phyloP scores from a whole-genome alignment of 2,888 invertebrate genomes.

The Eristalinus aeneus region DNA sequence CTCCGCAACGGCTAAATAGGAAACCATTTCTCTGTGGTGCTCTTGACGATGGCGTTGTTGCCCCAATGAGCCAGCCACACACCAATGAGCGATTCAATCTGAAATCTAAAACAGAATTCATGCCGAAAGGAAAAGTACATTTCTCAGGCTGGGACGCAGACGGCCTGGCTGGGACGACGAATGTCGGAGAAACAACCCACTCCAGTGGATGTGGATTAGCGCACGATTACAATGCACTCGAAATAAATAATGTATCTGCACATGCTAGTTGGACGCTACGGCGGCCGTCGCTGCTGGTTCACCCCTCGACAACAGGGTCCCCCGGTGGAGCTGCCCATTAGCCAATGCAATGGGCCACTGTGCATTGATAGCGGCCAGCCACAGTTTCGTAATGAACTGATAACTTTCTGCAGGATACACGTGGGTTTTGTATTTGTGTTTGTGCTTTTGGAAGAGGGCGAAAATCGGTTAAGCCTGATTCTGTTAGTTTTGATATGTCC shows the following conservation, averaged over 20 bases:
- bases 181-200: slow-evolving; percentile 23
- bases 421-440: no score
- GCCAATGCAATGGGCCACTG: not conserved
- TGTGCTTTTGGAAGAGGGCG: not conserved
- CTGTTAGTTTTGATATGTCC: no score
- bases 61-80: not conserved
- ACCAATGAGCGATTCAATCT: slow-evolving; percentile 39
- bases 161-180: not conserved
- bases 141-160: not conserved
- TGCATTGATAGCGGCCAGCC: not conserved
- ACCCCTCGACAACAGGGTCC: not conserved
- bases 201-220: slow-evolving; percentile 27
- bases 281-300: not conserved
- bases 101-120: slow-evolving; percentile 55
- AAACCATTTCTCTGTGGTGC: not conserved
- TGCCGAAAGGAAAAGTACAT: slow-evolving; percentile 60
- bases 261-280: not conserved
- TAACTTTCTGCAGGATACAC: not conserved
- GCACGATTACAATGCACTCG: slow-evolving; percentile 52
- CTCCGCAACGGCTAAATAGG: not conserved
- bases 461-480: no score
- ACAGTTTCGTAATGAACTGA: not conserved
- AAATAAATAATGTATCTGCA: slow-evolving; percentile 57
- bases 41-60: not conserved
- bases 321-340: not conserved